Conservation (phyloP, 2,888 invertebrate genomes). For the Chironomus tentans region DNA sequence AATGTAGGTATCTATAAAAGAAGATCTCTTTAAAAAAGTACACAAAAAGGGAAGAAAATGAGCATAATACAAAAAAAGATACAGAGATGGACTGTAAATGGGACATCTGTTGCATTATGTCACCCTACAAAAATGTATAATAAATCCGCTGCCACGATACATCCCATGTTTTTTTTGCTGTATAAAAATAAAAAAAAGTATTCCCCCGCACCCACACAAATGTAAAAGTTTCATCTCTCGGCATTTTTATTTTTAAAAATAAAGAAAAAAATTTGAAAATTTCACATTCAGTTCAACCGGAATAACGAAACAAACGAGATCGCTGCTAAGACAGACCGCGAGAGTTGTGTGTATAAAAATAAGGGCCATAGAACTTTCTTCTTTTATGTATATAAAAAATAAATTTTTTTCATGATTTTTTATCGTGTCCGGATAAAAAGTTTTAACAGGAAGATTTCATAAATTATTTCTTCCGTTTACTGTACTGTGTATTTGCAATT, state of each 20-base stretch:
- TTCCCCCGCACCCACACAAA: not conserved
- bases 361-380: not conserved
- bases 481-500: not conserved
- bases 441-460: not conserved
- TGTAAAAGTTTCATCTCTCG: not conserved
- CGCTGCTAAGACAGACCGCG: not conserved
- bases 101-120: not conserved
- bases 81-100: not conserved
- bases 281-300: constrained; percentile 6
- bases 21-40: not conserved
- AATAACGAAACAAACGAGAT: constrained; percentile 23
- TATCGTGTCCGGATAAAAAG: not conserved
- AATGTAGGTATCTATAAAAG: not conserved
- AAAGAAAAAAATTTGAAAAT: not conserved
- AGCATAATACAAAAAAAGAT: not conserved
- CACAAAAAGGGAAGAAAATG: not conserved
- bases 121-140: not conserved
- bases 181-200: not conserved
- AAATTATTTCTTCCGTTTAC: not conserved
- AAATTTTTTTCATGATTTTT: not conserved
- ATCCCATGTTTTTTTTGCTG: not conserved
- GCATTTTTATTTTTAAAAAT: constrained; percentile 21
- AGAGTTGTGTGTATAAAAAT: not conserved
- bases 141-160: not conserved
- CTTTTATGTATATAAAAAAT: no score